A percentile compares a stretch with the other conserved stretches of the same genome.
Evolutionary conservation across 2,797 vertebrate genomes (phyloP).

Genomic region (Protosalanx chinensis): DNA sequence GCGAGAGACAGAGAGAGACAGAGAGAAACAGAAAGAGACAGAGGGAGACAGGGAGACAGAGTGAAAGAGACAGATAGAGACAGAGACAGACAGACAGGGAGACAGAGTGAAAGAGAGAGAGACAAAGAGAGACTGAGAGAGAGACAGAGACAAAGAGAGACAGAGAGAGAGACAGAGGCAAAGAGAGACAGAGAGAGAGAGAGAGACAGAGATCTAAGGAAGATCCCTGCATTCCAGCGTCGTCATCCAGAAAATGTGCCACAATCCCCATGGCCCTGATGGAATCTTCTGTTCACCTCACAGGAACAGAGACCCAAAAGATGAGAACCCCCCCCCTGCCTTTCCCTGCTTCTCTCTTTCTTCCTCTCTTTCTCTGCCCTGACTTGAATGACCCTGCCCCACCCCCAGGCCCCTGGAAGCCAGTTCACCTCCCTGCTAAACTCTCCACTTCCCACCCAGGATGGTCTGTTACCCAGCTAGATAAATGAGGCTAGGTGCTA

Average conservation of each 20-base stretch:
- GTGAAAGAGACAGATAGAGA: too few species aligned
- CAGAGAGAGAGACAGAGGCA: too few species aligned
- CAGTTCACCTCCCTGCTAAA: slow-evolving; percentile 27
- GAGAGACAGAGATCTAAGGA: slow-evolving; percentile 13
- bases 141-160: slow-evolving; percentile 10
- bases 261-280: slow-evolving; percentile 68
- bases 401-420: slow-evolving; percentile 39
- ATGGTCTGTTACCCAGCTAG: slow-evolving; percentile 8
- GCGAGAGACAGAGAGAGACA: too few species aligned
- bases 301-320: slow-evolving; percentile 60
- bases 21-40: too few species aligned
- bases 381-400: slow-evolving; percentile 62
- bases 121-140: too few species aligned
- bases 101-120: too few species aligned
- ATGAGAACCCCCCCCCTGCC: slow-evolving; percentile 21
- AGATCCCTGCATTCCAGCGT: slow-evolving; percentile 45
- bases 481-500: neutral
- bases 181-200: too few species aligned
- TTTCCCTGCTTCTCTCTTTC: slow-evolving; percentile 16
- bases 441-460: slow-evolving; percentile 21
- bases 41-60: too few species aligned
- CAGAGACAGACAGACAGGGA: too few species aligned
- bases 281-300: slow-evolving; percentile 63
- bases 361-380: slow-evolving; percentile 42
- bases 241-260: slow-evolving; percentile 64